These are phyloP conservation scores for Papilio xuthus DNA, from an alignment of 1,140 invertebrate genomes.

Conservation along the genomic window DNA sequence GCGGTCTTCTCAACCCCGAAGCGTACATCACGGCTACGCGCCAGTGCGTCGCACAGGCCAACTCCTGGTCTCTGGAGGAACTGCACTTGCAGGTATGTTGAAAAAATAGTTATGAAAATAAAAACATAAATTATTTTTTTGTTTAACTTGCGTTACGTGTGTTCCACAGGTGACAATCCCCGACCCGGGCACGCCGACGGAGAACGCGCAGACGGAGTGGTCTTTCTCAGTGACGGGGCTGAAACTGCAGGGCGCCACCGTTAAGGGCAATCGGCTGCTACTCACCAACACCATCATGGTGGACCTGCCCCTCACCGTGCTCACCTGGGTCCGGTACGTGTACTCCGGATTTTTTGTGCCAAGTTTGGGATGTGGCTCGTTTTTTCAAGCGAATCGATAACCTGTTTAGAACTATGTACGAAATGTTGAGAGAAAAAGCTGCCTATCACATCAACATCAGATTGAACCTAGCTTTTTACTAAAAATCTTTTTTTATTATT, in stretches of 20 bases:
- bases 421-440: too few relatives aligned
- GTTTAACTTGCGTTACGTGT: neutral
- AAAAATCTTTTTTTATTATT: too few relatives aligned
- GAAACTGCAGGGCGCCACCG: conserved; percentile 97
- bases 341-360: neutral
- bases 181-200: conserved; percentile 81
- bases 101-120: neutral
- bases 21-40: conserved; percentile 99
- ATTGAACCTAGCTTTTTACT: too few relatives aligned
- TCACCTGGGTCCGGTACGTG: conserved; percentile 91
- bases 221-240: conserved; percentile 93
- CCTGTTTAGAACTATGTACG: too few relatives aligned
- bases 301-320: conserved; percentile 92
- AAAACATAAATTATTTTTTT: neutral
- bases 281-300: conserved; percentile 97
- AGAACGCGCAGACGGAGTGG: conserved; percentile 86
- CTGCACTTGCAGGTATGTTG: conserved; percentile 91
- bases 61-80: conserved; percentile 97
- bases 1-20: conserved; percentile 98
- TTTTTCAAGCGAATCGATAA: too few relatives aligned
- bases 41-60: conserved; percentile 97
- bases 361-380: neutral
- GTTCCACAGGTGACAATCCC: conserved; percentile 82
- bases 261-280: conserved; percentile 93
- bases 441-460: too few relatives aligned